Evolutionary conservation across 1,140 invertebrate genomes (phyloP), one percentile per base, ranked within the genome.

Genomic region (Aphelenchoides avenae): DNA sequence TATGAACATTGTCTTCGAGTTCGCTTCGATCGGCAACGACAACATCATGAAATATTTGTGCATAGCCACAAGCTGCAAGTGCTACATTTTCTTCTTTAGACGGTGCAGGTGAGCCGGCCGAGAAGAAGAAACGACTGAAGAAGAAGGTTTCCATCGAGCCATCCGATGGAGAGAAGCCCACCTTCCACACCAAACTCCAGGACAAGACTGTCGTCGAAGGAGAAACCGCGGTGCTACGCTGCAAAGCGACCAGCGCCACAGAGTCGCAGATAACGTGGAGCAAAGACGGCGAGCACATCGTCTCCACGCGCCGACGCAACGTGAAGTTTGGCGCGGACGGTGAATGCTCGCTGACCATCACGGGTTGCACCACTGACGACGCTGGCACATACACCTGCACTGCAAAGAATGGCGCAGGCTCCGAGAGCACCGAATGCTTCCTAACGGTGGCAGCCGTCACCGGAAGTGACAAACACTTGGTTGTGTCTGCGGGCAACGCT

Each of bases 381-480:
- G 63, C 39, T n/a, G 63, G 63, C 27, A 56, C 51, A 24, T 65
- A 65, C 48, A 64, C 52, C 3, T 40, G 54, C 26, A 46, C 53
- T 26, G 61, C 51, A 15, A 34, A 44, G 20, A 65, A 65, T 33
- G 43, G 48, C 20, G 46, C 49, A 48, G 62, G 59, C 37, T 41
- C 66, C 20, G 39, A 69, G 22, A 49, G 48, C 13, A 60, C 46
- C 3, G 50, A 70, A 18, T 59, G 57, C 34, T 37, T 70, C 29
- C 33, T 69, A 22, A 69, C 68, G 27, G 52, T 69, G 18, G 65
- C 63, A n/a, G 52, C 52, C 34, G 57, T 46, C 6, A 49, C 57
- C 11, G 66, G 65, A 43, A 39, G 44, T 49, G 67, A 68, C 44
- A 42, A 52, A 22, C 67, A 68, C 55, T 47, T 69, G 24, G 67